Percentiles rank a stretch among this genome's conserved stretches.
These are phyloP conservation scores for Sebastiscus albofasciatus DNA, from an alignment of 2,797 vertebrate species.

Conservation along the genomic window DNA sequence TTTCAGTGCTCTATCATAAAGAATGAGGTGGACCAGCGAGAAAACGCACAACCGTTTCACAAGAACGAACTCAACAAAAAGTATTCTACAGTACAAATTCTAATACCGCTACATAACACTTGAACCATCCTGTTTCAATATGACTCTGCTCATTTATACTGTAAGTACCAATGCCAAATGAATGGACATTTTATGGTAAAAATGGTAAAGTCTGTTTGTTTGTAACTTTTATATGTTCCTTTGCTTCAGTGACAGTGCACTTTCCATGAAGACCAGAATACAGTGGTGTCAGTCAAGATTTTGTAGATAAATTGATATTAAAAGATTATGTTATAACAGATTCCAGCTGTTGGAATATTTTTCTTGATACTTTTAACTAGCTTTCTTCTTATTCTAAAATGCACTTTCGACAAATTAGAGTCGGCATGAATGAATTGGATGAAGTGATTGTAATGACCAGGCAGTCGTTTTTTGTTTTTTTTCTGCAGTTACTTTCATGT, in stretches of 20 bases:
- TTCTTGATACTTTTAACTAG: background rate
- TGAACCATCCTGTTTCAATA: slow-evolving; percentile 73
- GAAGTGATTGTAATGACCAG: background rate
- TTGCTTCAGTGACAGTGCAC: slow-evolving; percentile 86
- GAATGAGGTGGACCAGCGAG: slow-evolving; percentile 36
- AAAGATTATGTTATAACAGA: slow-evolving; percentile 88
- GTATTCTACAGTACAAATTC: slow-evolving; percentile 53
- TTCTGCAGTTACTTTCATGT: background rate
- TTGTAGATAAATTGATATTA: slow-evolving; percentile 99
- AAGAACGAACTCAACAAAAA: slow-evolving; percentile 49
- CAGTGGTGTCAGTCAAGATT: slow-evolving; percentile 95
- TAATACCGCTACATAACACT: slow-evolving; percentile 52
- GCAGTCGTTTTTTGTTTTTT: background rate
- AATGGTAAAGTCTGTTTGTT: slow-evolving; percentile 80
- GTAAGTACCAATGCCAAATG: slow-evolving; percentile 71
- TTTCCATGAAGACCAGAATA: slow-evolving; percentile 83
- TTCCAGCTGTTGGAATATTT: slow-evolving; percentile 82
- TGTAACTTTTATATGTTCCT: slow-evolving; percentile 87
- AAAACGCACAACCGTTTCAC: slow-evolving; percentile 62
- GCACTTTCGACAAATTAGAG: background rate
- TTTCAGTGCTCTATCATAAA: slow-evolving; percentile 51
- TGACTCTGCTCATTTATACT: slow-evolving; percentile 79
- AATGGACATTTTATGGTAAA: slow-evolving; percentile 74
- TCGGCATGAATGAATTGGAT: background rate
- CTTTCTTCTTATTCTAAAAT: background rate